These are phyloP conservation scores for Montipora cactus DNA, from an alignment of 64 coral and sea anemone genomes.

Conservation along the genomic window DNA sequence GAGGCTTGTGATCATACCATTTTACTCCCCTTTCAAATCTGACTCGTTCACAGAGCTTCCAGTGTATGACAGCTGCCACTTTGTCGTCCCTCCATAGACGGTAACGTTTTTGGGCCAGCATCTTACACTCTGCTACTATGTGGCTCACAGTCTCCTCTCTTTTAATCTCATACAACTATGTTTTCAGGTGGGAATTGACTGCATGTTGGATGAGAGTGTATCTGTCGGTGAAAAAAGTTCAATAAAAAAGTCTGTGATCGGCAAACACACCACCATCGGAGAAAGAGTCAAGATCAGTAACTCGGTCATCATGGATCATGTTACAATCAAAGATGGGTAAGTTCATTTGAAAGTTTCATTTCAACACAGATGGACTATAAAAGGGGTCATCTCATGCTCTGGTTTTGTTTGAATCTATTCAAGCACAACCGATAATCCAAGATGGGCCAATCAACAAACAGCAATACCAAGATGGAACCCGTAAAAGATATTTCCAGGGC, in stretches of 20 bases:
- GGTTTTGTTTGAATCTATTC: no score
- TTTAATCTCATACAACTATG: not conserved
- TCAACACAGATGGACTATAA: not conserved
- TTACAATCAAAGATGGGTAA: constrained; percentile 98
- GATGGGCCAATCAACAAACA: no score
- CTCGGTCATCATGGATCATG: constrained; percentile 99
- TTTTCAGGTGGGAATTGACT: constrained; percentile 92
- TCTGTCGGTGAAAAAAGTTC: constrained; percentile 94
- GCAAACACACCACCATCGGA: constrained; percentile 95
- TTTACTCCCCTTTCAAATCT: not conserved
- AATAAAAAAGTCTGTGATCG: constrained; percentile 97
- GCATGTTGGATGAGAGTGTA: constrained; percentile 97
- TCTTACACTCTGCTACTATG: no score
- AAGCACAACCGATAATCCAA: no score
- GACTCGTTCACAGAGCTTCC: not conserved
- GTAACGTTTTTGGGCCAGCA: no score
- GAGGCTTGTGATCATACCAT: constrained; percentile 29
- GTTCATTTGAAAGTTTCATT: not conserved
- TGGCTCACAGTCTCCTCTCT: no score
- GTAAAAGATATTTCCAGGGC: no score
- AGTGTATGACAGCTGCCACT: not conserved
- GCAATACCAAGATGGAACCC: no score
- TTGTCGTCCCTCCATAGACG: not conserved
- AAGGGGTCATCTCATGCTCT: no score
- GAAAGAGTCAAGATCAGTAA: constrained; percentile 98